These are phyloP conservation scores for Bombus confusus DNA, from an alignment of 1,140 invertebrate species.

Conservation along the genomic window DNA sequence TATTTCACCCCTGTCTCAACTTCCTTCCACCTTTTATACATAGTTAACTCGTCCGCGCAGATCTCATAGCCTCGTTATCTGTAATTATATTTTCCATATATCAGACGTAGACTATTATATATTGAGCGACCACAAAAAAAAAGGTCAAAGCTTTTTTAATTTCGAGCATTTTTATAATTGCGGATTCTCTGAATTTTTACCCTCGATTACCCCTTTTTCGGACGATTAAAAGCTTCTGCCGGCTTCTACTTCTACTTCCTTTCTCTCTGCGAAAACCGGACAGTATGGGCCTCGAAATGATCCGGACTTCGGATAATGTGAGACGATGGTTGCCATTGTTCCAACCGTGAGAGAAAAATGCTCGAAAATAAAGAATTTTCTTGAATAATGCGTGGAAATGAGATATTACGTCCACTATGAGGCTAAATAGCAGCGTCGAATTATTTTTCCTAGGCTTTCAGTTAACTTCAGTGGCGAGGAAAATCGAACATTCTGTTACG, in stretches of 20 bases:
- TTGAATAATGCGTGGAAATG: no score
- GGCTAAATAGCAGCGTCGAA: no score
- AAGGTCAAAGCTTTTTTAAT: not conserved
- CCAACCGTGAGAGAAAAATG: not conserved
- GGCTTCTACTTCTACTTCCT: not conserved
- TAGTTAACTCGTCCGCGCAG: no score
- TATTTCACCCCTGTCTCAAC: not conserved
- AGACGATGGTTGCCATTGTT: conserved; percentile 18
- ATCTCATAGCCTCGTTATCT: not conserved
- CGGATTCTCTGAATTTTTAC: not conserved
- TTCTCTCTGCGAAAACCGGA: not conserved
- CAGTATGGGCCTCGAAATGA: not conserved
- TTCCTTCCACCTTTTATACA: not conserved
- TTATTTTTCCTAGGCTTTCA: no score
- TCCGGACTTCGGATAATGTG: conserved; percentile 3
- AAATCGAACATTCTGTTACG: no score
- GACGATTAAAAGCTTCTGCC: conserved; percentile 7
- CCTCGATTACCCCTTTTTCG: not conserved
- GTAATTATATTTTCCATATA: no score
- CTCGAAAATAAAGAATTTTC: not conserved
- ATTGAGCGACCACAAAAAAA: not conserved
- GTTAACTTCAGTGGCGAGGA: no score
- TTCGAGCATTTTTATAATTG: conserved; percentile 2
- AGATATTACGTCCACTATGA: no score
- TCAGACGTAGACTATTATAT: not conserved